phyloP scores from a whole-genome alignment of 2,888 invertebrate genomes.

The Tipula unca region DNA sequence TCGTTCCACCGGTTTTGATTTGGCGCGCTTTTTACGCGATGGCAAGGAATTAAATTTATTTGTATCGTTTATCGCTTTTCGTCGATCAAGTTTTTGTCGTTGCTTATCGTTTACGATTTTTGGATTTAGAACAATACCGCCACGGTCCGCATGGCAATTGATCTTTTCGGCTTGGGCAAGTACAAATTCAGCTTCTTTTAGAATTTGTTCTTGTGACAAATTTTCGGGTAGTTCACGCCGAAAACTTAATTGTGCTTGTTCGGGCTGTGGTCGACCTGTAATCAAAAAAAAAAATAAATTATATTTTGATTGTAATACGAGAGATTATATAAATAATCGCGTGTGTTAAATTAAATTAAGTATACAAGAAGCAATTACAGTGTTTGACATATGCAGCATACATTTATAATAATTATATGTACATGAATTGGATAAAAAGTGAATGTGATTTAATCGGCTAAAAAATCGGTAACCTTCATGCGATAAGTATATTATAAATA shows the following conservation, averaged over 20 bases:
- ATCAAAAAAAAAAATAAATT: no score
- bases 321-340: background rate
- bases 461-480: background rate
- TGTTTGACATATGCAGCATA: background rate
- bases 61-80: slow-evolving; percentile 38
- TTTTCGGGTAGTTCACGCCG: slow-evolving; percentile 57
- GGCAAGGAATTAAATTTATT: slow-evolving; percentile 62
- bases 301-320: background rate
- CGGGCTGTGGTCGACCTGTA: slow-evolving; percentile 35
- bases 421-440: background rate
- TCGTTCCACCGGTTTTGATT: slow-evolving; percentile 44
- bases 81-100: slow-evolving; percentile 23
- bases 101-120: slow-evolving; percentile 23
- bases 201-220: slow-evolving; percentile 61
- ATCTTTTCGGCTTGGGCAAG: slow-evolving; percentile 62
- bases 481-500: background rate
- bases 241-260: slow-evolving; percentile 33
- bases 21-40: slow-evolving; percentile 48
- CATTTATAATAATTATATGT: background rate
- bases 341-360: background rate
- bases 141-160: slow-evolving; percentile 47
- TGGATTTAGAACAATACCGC: slow-evolving; percentile 16
- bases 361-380: background rate
- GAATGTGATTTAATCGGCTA: background rate
- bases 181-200: slow-evolving; percentile 67